These are phyloP conservation scores for Catostylus mosaicus DNA, from an alignment of 30 jellyfish, hydroid and myxozoan genomes.

Conservation along the genomic window DNA sequence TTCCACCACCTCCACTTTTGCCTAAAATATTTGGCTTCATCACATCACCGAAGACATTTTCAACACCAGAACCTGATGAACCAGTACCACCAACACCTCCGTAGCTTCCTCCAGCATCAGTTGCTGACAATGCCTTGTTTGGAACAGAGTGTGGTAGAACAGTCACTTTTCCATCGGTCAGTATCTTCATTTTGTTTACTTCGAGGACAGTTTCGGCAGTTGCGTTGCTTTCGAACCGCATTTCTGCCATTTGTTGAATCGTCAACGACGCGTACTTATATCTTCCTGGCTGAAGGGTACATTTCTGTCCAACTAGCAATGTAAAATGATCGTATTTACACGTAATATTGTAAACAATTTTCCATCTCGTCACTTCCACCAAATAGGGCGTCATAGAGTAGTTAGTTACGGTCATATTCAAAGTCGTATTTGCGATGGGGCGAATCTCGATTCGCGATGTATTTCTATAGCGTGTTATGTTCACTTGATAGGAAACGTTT, in stretches of 20 bases:
- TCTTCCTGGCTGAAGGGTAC: slow-evolving; percentile 42
- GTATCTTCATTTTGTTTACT: slow-evolving; percentile 19
- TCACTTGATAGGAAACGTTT: slow-evolving; percentile 45
- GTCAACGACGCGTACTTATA: slow-evolving; percentile 31
- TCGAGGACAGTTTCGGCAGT: neutral
- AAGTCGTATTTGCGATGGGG: neutral
- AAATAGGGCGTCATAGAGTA: slow-evolving; percentile 41
- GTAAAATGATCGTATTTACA: slow-evolving; percentile 42
- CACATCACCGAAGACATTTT: slow-evolving; percentile 37
- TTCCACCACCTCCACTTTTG: slow-evolving; percentile 63
- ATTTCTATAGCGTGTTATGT: slow-evolving; percentile 30
- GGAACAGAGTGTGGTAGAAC: slow-evolving; percentile 52
- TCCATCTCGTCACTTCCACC: slow-evolving; percentile 56
- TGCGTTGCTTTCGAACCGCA: slow-evolving; percentile 53
- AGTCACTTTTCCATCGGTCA: slow-evolving; percentile 35
- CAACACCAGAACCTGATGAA: neutral
- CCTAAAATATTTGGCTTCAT: slow-evolving; percentile 33
- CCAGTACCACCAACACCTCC: slow-evolving; percentile 65
- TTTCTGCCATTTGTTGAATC: slow-evolving; percentile 45
- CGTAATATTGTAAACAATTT: slow-evolving; percentile 52
- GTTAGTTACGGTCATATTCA: slow-evolving; percentile 9
- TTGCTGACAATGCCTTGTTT: neutral
- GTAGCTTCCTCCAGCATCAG: slow-evolving; percentile 47
- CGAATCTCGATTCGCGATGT: slow-evolving; percentile 10
- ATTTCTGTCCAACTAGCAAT: slow-evolving; percentile 60